Conservation (phyloP, 1,140 invertebrate species). For the Harpegnathos saltator region DNA sequence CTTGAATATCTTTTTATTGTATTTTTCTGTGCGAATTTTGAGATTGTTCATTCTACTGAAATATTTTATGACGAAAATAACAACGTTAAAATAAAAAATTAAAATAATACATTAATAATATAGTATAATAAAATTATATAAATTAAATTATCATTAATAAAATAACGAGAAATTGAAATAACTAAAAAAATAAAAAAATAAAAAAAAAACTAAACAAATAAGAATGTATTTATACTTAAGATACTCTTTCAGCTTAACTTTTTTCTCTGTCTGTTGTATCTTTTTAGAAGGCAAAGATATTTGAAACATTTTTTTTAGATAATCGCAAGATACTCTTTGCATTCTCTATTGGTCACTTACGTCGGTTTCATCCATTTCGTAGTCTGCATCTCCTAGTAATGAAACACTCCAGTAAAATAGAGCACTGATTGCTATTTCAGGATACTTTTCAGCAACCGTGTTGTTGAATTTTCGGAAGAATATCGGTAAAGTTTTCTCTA, state of each 20-base stretch:
- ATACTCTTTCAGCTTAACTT: neutral
- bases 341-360: constrained; percentile 62
- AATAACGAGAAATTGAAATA: too few relatives aligned
- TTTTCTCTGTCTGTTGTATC: neutral
- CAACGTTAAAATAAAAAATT: too few relatives aligned
- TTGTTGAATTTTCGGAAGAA: constrained; percentile 76
- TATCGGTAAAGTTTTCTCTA: constrained; percentile 54
- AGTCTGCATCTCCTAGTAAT: constrained; percentile 70
- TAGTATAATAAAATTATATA: too few relatives aligned
- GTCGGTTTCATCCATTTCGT: constrained; percentile 82
- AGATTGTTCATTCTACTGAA: too few relatives aligned
- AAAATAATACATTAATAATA: too few relatives aligned
- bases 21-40: too few relatives aligned
- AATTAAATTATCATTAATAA: too few relatives aligned
- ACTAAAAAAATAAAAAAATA: too few relatives aligned
- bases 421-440: constrained; percentile 60
- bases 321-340: neutral
- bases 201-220: too few relatives aligned
- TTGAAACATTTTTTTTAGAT: too few relatives aligned
- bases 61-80: too few relatives aligned
- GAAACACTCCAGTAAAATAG: constrained; percentile 78
- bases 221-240: neutral
- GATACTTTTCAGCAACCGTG: constrained; percentile 47
- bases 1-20: neutral
- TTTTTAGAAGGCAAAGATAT: constrained; percentile 12